Percentiles rank a stretch among this genome's conserved stretches.
These are phyloP conservation scores for Pygocentrus nattereri DNA, from an alignment of 2,797 vertebrate species.

Conservation along the genomic window DNA sequence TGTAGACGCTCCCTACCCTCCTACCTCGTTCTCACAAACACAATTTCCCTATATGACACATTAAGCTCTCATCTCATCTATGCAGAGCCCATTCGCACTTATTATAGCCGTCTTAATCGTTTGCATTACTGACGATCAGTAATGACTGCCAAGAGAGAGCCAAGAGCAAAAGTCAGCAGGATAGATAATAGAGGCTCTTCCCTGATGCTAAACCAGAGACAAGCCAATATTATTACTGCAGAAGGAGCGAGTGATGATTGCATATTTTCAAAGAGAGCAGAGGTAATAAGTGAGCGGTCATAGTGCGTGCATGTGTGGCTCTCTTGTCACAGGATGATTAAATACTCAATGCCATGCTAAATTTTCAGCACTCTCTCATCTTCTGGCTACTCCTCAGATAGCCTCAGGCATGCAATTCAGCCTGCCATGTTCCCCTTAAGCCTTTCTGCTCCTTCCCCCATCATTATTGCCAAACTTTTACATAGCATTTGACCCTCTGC, in stretches of 20 bases:
- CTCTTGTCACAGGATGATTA: neutral
- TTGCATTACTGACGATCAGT: conserved; percentile 9
- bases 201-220: neutral
- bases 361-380: neutral
- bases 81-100: conserved; percentile 12
- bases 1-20: neutral
- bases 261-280: neutral
- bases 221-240: conserved; percentile 11
- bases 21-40: neutral
- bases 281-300: conserved; percentile 7
- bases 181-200: conserved; percentile 22
- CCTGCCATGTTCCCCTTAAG: neutral
- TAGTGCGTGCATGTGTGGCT: neutral
- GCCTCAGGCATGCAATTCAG: neutral
- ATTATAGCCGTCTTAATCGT: conserved; percentile 7
- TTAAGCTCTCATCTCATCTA: neutral
- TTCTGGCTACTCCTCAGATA: neutral
- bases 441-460: neutral
- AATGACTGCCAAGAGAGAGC: conserved; percentile 17
- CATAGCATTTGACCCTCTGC: neutral
- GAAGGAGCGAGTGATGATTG: conserved; percentile 5
- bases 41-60: neutral
- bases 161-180: conserved; percentile 25
- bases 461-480: conserved; percentile 9
- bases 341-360: neutral